Percentiles rank a stretch among this genome's conserved stretches.
phyloP scores from a whole-genome alignment of 2,797 vertebrate species.

The Tokudaia muenninki region DNA sequence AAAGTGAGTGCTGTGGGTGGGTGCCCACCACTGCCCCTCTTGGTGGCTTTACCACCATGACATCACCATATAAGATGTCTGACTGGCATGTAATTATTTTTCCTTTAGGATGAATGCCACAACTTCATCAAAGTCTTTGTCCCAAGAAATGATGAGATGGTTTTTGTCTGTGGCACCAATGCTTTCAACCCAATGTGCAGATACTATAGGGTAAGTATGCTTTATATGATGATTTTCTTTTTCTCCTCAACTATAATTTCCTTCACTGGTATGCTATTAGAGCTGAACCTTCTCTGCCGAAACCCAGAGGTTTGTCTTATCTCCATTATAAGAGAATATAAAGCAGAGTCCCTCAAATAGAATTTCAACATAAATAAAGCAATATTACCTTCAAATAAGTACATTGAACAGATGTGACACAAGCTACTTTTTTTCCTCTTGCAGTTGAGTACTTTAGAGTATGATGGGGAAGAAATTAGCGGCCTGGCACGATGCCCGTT shows the following conservation, averaged over 20 bases:
- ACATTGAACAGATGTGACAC: slow-evolving; percentile 82
- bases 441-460: slow-evolving; percentile 98
- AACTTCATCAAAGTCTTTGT: slow-evolving; percentile 99
- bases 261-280: not conserved
- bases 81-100: slow-evolving; percentile 64
- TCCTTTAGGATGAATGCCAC: slow-evolving; percentile 97
- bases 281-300: slow-evolving; percentile 22
- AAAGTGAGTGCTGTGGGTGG: slow-evolving; percentile 90
- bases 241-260: slow-evolving; percentile 10
- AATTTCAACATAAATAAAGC: slow-evolving; percentile 82
- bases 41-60: not conserved
- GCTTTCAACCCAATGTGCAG: slow-evolving; percentile 99
- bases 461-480: slow-evolving; percentile 99
- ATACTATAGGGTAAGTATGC: slow-evolving; percentile 95
- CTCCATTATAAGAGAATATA: slow-evolving; percentile 66
- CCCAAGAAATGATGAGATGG: slow-evolving; percentile 97
- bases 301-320: slow-evolving; percentile 66
- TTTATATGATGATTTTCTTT: not conserved
- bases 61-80: not conserved
- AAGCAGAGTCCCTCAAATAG: slow-evolving; percentile 78
- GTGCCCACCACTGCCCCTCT: not conserved
- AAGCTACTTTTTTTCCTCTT: slow-evolving; percentile 86
- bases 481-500: slow-evolving; percentile 99
- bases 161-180: slow-evolving; percentile 99
- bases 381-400: slow-evolving; percentile 74